Percentiles rank a stretch among this genome's conserved stretches.
Conservation (phyloP, 2,113 vertebrate genomes). For the Paradoxurus hermaphroditus region DNA sequence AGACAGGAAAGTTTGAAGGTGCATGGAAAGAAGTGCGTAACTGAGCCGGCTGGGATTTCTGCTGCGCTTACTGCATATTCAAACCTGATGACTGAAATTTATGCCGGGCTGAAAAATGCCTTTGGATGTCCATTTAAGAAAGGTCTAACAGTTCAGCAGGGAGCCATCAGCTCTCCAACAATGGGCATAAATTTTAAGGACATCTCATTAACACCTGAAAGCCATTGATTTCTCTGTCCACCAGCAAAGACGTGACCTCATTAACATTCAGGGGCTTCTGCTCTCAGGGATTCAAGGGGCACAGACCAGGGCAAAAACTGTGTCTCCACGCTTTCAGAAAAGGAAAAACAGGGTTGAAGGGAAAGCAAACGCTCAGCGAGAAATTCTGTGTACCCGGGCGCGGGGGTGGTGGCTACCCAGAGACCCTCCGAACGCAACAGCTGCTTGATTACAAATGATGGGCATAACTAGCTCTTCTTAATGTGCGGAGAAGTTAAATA, state of each 20-base stretch:
- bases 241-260: not conserved
- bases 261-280: conserved; percentile 5
- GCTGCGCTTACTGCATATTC: not conserved
- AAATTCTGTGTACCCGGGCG: not conserved
- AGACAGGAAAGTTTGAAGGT: not conserved
- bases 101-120: not conserved
- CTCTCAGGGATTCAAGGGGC: conserved; percentile 7
- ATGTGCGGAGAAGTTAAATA: conserved; percentile 60
- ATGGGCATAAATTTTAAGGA: conserved; percentile 48
- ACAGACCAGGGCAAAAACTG: not conserved
- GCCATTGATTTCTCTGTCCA: not conserved
- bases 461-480: conserved; percentile 47
- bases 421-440: conserved; percentile 40
- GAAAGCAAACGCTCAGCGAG: not conserved
- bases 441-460: conserved; percentile 60
- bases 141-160: conserved; percentile 36
- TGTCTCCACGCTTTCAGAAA: not conserved
- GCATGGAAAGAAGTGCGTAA: not conserved
- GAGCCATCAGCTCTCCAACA: conserved; percentile 39
- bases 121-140: conserved; percentile 48
- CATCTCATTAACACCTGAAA: conserved; percentile 26
- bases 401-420: not conserved
- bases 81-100: not conserved
- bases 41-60: not conserved
- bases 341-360: not conserved